Base-by-base conservation (phyloP, 2,888 invertebrate genomes). In the Caenorhabditis afra region DNA sequence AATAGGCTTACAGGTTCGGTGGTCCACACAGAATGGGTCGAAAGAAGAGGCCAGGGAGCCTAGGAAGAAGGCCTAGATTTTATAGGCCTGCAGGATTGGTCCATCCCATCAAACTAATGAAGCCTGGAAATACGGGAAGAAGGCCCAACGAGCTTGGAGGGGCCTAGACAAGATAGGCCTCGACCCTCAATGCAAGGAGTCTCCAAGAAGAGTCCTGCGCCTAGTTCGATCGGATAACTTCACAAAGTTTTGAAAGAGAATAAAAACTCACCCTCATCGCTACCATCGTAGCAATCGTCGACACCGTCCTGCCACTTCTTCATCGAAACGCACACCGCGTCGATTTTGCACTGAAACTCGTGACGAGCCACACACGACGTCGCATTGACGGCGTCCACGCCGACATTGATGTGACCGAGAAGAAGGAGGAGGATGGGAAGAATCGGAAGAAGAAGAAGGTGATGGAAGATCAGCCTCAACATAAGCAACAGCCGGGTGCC, bases 261-360 rank as follows among this genome's bases (percentile, higher is more conserved):
- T 8, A 14, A 62, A 61, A 29, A 47, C 79, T 71, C 29, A 85
- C 87, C 83, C 82, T 89, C 89, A 81, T 89, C 89, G 44, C 82
- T 82, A n/a, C 83, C 86, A 71, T 89, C 89, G 16, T 81, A 76
- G 73, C 89, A 89, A 73, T 89, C 86, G 23, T 87, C 85, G 8
- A 87, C 81, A 11, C 89, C 88, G 66, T 89, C 87, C 58, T 87
- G 87, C 83, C 83, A 86, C 35, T 84, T 81, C 22, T 76, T 57
- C 45, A 81, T 73, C 16, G 81, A 67, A 14, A 89, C 79, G 61
- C 84, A 86, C 37, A 81, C 67, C 12, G 59, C 65, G 37, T 79
- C 79, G 16, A 77, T 45, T 22, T 70, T 62, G 65, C 86, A 86
- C 23, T 50, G 52, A 49, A 86, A 86, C 44, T 85, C 81, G 3